These are phyloP conservation scores for Loxodonta africana DNA, from an alignment of 2,113 vertebrate species.

Conservation along the genomic window DNA sequence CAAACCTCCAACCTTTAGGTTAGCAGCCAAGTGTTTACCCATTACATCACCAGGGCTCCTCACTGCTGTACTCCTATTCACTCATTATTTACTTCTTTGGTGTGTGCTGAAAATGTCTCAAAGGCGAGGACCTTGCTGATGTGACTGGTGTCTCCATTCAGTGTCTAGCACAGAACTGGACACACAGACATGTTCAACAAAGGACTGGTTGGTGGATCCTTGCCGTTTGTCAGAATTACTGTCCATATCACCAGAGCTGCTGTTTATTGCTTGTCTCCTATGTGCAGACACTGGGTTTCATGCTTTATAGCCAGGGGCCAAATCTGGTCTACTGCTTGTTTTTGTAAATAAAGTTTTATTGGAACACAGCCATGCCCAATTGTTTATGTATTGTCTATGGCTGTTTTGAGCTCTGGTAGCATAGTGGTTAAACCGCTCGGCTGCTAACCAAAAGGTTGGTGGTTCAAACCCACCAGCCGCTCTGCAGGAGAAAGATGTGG, in stretches of 20 bases:
- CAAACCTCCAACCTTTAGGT: not conserved
- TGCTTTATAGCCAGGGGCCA: not conserved
- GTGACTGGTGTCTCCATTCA: not conserved
- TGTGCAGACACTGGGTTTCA: not conserved
- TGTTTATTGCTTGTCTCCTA: not conserved
- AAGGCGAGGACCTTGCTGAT: accelerated
- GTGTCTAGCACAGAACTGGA: not conserved
- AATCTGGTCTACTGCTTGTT: not conserved
- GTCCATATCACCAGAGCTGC: not conserved
- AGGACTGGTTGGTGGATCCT: not conserved
- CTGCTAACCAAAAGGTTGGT: too few relatives aligned
- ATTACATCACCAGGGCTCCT: not conserved
- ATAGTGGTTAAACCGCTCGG: too few relatives aligned
- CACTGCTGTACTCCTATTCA: not conserved
- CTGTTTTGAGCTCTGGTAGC: not conserved
- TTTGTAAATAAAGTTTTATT: not conserved
- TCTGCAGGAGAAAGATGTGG: too few relatives aligned
- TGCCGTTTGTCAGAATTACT: accelerated
- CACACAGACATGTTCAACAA: not conserved
- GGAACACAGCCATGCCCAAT: not conserved
- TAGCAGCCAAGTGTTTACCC: not conserved
- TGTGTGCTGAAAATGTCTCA: accelerated
- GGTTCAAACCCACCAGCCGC: too few relatives aligned
- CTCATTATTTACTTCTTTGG: not conserved
- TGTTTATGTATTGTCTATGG: too few relatives aligned